Base-by-base conservation (phyloP, 2,888 invertebrate species). In the Meghimatium bilineatum region DNA sequence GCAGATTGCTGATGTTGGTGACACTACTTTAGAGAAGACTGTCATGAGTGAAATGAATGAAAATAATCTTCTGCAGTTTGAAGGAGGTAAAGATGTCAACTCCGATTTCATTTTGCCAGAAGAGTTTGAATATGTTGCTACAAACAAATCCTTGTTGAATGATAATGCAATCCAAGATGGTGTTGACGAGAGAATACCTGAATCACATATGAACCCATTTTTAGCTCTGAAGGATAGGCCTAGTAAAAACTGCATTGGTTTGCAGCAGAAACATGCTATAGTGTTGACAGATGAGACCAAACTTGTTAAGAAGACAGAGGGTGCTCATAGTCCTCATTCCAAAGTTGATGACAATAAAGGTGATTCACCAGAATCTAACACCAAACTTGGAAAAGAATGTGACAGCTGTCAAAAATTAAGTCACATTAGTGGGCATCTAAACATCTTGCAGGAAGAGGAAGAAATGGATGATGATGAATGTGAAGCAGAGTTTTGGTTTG, bases 361-460 rank as follows among this genome's bases (percentile, higher is more conserved):
- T n/a, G 44, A 44, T 44, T 49, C 17, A 14, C n/a, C 12, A 56
- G 75, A 32, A 34, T 34, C 17, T 76, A 52, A n/a, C 17, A 32
- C n/a, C 34, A 26, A 6, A 32, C 0, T 52, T 32, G 76, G 38
- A 0, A 56, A 34, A 34, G 60, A 52, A 10, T 32, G 26, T 14
- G 38, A 77, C 8, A 38, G 10, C 14, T 26, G 12, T 77, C 63
- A 56, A 36, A 63, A 36, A 20, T 36, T 26, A 60, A 36, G 34
- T n/a, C 76, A 60, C 1, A 29, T 29, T 2, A 12, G n/a, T 56
- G 72, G 44, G 14, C 72, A 72, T 3, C 32, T 77, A 34, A 77
- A 44, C 29, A 34, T 87, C 84, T 32, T 38, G 66, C 29, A 49
- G 32, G 79, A 8, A 34, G 75, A 72, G 36, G 75, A 76, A 76